Percentiles rank a stretch among this genome's conserved stretches.
Evolutionary conservation across 1,140 invertebrate genomes (phyloP).

Genomic region (Sycobia sp.): DNA sequence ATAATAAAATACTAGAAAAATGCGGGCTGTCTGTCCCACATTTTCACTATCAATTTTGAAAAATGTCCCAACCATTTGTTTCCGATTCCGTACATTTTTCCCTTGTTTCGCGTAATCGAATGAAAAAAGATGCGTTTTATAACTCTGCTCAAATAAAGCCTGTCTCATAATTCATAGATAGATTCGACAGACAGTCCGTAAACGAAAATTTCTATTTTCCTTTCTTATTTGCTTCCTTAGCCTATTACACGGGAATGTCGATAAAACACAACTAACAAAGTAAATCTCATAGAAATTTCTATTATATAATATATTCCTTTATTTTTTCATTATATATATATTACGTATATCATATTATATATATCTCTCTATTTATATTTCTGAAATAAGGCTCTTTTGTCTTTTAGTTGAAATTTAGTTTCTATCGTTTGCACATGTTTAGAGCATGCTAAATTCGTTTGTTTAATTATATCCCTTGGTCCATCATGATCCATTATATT

Average conservation of each 20-base stretch:
- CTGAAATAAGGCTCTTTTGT: slow-evolving; percentile 62
- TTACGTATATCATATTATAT: slow-evolving; percentile 49
- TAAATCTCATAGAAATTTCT: slow-evolving; percentile 40
- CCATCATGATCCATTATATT: slow-evolving; percentile 38
- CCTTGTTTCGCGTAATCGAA: not conserved
- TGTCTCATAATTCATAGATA: too few relatives aligned
- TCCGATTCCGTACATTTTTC: too few relatives aligned
- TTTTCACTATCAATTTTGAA: slow-evolving; percentile 15
- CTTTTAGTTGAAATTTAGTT: slow-evolving; percentile 64
- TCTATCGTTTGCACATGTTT: slow-evolving; percentile 63
- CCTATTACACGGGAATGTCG: slow-evolving; percentile 9
- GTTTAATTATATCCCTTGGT: slow-evolving; percentile 53
- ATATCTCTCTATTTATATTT: slow-evolving; percentile 58
- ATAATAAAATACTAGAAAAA: slow-evolving; percentile 46
- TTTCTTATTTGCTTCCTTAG: slow-evolving; percentile 21
- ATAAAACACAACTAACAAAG: slow-evolving; percentile 10
- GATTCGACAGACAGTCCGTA: slow-evolving; percentile 11
- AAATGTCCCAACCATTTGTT: not conserved
- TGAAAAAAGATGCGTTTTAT: not conserved
- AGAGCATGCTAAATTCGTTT: slow-evolving; percentile 61
- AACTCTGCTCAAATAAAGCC: not conserved
- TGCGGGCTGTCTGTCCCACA: slow-evolving; percentile 40
- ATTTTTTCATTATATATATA: slow-evolving; percentile 47
- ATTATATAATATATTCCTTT: slow-evolving; percentile 39
- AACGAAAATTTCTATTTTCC: slow-evolving; percentile 9